Evolutionary conservation across 30 jellyfish, hydroid and myxozoan genomes (phyloP).

Genomic region (Aurelia aurita): DNA sequence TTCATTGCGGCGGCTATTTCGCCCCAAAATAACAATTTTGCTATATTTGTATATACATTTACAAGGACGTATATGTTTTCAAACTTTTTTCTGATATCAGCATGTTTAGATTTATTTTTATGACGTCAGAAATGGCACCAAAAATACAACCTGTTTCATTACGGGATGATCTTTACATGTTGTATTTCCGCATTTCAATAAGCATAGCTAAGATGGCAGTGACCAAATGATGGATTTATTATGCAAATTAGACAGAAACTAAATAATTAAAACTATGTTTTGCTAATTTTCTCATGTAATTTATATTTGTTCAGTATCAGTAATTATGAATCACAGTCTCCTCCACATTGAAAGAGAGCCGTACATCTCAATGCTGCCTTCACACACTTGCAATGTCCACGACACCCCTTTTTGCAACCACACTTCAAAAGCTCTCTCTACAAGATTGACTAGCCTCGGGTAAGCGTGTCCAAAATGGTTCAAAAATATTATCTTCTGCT

Average conservation of each 20-base stretch:
- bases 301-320: conserved; percentile 23
- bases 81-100: too few relatives aligned
- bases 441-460: conserved; percentile 9
- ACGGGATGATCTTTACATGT: not conserved
- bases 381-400: conserved; percentile 18
- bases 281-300: too few relatives aligned
- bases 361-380: conserved; percentile 16
- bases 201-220: too few relatives aligned
- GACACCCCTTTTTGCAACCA: conserved; percentile 41
- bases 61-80: conserved; percentile 8
- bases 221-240: too few relatives aligned
- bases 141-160: not conserved
- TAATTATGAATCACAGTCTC: conserved; percentile 16
- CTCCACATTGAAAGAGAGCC: conserved; percentile 21
- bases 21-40: conserved; percentile 18
- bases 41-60: conserved; percentile 5
- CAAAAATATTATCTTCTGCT: conserved; percentile 8
- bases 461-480: conserved; percentile 18
- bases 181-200: too few relatives aligned
- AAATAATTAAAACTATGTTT: too few relatives aligned
- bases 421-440: conserved; percentile 7
- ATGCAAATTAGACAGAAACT: too few relatives aligned
- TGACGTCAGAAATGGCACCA: not conserved
- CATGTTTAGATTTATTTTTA: too few relatives aligned
- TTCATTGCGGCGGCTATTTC: conserved; percentile 17